Base-by-base conservation (phyloP, 2,888 invertebrate species). In the Tinea trinotella region DNA sequence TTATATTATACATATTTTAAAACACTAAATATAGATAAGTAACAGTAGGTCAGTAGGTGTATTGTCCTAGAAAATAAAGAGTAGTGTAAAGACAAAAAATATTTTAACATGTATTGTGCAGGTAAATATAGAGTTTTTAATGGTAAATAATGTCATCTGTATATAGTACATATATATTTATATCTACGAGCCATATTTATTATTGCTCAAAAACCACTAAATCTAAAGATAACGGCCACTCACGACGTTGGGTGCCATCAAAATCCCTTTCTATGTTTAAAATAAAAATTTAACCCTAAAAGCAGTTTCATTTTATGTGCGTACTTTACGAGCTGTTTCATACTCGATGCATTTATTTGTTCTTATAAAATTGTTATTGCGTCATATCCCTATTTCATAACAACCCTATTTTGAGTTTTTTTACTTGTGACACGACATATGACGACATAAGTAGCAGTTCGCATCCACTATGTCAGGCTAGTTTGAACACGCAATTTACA, bases 241-340 rank as follows among this genome's bases (percentile, higher is more conserved):
- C 65, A 65, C 76, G 81, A 76, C 78, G 68, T 76, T 70, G 73
- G 74, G 77, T 68, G 75, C 80, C 78, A 79, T 81, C 78, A 78
- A 73, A 78, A 77, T 83, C 84, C 83, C 84, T 79, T 74, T 65
- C 84, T 77, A 84, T 84, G 84, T 84, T 84, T 84, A 84, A 84
- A 84, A 84, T 84, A 84, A 84, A 84, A 84, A 82, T 83, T 81
- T 76, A 74, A 80, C 77, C 74, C 72, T 75, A 75, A 82, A 70
- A 71, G 70, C 76, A 70, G 72, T 76, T 70, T 60, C 67, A 66
- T 73, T 81, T 80, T 76, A 78, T 71, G 73, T 68, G 66, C 64
- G 66, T 69, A 64, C 67, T 77, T 77, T 78, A 78, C 74, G 64
- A 60, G 61, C 64, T 61, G 60, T 65, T 64, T 63, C 63, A 70